A percentile compares a stretch with the other conserved stretches of the same genome.
Evolutionary conservation across 2,113 vertebrate genomes (phyloP).

Genomic region (Gymnogyps californianus): DNA sequence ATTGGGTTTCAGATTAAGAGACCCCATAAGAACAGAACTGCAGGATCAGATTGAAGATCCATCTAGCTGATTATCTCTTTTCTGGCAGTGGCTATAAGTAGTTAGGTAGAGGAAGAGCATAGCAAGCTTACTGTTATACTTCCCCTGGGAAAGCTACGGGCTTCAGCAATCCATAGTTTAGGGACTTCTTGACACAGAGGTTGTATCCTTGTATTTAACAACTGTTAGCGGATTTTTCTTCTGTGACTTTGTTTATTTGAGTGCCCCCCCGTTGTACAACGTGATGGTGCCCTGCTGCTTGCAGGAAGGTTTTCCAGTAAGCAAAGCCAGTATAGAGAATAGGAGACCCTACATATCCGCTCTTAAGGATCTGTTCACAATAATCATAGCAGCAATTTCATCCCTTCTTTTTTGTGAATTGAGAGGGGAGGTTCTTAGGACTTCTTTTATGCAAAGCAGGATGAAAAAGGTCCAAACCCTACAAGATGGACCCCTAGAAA

Average conservation of each 20-base stretch:
- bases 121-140: background rate
- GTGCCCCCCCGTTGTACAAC: accelerated
- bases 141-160: background rate
- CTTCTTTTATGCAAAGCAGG: background rate
- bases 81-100: background rate
- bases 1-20: background rate
- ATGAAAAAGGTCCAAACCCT: background rate
- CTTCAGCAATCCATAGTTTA: background rate
- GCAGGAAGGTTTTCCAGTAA: background rate
- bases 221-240: background rate
- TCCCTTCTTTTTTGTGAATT: background rate
- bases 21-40: background rate
- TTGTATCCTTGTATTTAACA: background rate
- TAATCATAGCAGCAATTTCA: background rate
- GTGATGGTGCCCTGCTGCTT: background rate
- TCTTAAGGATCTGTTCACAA: background rate
- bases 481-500: background rate
- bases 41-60: background rate
- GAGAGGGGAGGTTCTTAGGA: background rate
- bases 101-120: background rate
- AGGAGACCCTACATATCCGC: background rate
- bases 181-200: background rate
- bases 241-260: background rate
- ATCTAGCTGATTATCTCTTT: background rate
- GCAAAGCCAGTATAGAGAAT: background rate